Base-by-base conservation (phyloP, 2,888 invertebrate species). In the Aphrophora alni region DNA sequence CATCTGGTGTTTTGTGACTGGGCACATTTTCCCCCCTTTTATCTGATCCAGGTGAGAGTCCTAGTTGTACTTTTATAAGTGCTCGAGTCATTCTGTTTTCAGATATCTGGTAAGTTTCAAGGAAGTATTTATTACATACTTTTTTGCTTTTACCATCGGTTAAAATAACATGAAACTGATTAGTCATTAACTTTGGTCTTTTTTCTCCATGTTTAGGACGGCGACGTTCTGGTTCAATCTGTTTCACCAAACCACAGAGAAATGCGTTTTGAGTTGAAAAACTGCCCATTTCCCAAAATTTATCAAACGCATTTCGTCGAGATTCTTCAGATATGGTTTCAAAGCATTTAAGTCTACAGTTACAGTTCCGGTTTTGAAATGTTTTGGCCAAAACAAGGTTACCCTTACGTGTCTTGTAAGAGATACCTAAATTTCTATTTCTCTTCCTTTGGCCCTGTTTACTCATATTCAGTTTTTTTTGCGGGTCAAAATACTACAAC, bases 91-190 rank as follows among this genome's bases (percentile, higher is more conserved):
- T 26, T 77, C 77, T 77, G 1, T 69, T 69, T 27, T 77, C 77
- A 38, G 68, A 68, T 28, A 77, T 38, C 26, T 77, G n/a, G 28
- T 44, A 77, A 21, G 27, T 77, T 17, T 77, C 69, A 14, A 44
- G 27, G 38, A 77, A 77, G 69, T 77, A 77, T 69, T 77, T 59
- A 24, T 77, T 77, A n/a, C 77, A 77, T 27, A 77, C 77, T 68
- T 25, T 59, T 27, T 38, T 68, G 59, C 28, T 77, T 28, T 77
- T 38, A 75, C 75, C 77, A 68, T 77, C 69, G 38, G 59, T 28
- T 10, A 77, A 25, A 69, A 26, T 44, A 59, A 77, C 27, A 77
- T 38, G 44, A 77, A 26, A 77, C 51, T 77, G 25, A 77, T 59
- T 75, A n/a, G 51, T 75, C 26, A 21, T 26, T 26, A 17, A 17